Evolutionary conservation across 2,888 invertebrate species (phyloP), one percentile per base, ranked within the genome.

Genomic region (Ctena decussata): DNA sequence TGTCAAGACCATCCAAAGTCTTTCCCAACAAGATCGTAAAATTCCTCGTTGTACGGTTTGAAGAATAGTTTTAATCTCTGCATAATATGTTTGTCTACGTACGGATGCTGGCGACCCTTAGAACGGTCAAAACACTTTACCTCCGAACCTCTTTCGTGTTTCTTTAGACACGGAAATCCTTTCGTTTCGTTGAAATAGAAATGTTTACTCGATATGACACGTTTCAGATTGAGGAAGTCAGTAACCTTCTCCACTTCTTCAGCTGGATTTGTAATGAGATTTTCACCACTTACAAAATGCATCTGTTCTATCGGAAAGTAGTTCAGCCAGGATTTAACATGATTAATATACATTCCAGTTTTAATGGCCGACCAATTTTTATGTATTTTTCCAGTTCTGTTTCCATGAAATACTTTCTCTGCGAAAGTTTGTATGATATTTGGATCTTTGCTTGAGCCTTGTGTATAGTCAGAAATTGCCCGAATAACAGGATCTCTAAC

Each of bases 151-250:
- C 93, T 92, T 44, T 93, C 93, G n/a, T 93, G 91, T 78, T 94
- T 94, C 80, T 94, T 93, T 15, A 99, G 96, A 93, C 98, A 99
- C 0, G 98, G 98, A 95, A 99, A 99, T 2, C 98, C 98, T 95
- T 98, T 98, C 6, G 98, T 97, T 1, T 98, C 97, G 96, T 98
- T 98, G 95, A 98, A 98, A 96, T 98, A 98, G 96, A 99, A 98
- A 96, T 98, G 98, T 94, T 98, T 98, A 91, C 98, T 98, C 0
- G 97, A 98, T 87, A 98, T 98, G 39, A 98, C 97, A 24, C 97
- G 97, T 93, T 98, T 97, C 30, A 99, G 96, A 0, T 98, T 98
- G 35, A 99, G 97, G 95, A 99, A 99, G 92, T 98, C 97, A 97
- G 99, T 97, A 0, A 98, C 98, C 87, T 97, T 96, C 21, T 97